These are phyloP conservation scores for Diaprepes abbreviatus DNA, from an alignment of 2,888 invertebrate genomes.

Conservation along the genomic window DNA sequence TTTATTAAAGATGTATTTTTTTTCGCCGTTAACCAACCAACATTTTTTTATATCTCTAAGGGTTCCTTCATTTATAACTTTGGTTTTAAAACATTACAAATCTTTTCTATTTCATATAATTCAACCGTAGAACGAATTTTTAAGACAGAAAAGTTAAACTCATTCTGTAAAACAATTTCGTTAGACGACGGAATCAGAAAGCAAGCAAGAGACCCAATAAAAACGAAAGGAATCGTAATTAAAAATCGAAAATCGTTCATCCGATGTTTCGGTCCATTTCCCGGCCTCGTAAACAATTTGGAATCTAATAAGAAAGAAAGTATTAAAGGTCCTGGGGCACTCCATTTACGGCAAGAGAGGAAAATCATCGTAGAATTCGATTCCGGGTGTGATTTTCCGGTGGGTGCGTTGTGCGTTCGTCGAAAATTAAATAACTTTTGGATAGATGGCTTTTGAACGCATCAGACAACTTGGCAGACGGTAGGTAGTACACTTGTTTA, in stretches of 20 bases:
- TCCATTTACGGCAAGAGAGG: slow-evolving; percentile 28
- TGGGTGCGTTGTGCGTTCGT: slow-evolving; percentile 42
- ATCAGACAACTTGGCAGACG: slow-evolving; percentile 35
- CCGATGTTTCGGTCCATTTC: slow-evolving; percentile 40
- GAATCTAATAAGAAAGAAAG: slow-evolving; percentile 48
- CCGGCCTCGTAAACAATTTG: slow-evolving; percentile 44
- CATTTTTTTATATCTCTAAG: too few species aligned
- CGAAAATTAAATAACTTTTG: not conserved
- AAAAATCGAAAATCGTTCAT: slow-evolving; percentile 47
- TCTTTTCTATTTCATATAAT: not conserved
- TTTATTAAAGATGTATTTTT: too few species aligned
- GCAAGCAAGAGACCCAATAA: slow-evolving; percentile 14
- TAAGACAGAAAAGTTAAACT: not conserved
- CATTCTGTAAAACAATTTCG: slow-evolving; percentile 9
- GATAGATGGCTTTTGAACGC: slow-evolving; percentile 38
- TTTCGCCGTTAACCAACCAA: too few species aligned
- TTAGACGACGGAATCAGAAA: slow-evolving; percentile 12
- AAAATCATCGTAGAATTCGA: slow-evolving; percentile 44
- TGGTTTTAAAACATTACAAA: too few species aligned
- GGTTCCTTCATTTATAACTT: too few species aligned
- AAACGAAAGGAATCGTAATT: slow-evolving; percentile 40
- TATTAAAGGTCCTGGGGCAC: slow-evolving; percentile 46
- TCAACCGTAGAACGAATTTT: not conserved
- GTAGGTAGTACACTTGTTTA: slow-evolving; percentile 35
- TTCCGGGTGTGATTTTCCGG: slow-evolving; percentile 47